These are phyloP conservation scores for Camptogramma bilineatum DNA, from an alignment of 2,888 invertebrate species.

Conservation along the genomic window DNA sequence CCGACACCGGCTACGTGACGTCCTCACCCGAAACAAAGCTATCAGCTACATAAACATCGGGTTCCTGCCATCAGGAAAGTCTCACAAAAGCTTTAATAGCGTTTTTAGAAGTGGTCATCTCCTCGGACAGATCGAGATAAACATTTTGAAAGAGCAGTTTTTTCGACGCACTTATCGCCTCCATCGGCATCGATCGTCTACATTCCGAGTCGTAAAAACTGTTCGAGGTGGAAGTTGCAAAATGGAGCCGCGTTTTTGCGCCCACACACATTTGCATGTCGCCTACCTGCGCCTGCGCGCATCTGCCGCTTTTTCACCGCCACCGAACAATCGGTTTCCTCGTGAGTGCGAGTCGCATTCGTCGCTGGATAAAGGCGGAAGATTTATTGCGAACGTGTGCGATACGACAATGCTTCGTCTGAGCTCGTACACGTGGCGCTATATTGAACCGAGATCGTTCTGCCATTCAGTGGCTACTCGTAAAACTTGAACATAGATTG, in stretches of 20 bases:
- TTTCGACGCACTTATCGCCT: constrained; percentile 15
- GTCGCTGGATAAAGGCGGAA: constrained; percentile 29
- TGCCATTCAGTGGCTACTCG: not conserved
- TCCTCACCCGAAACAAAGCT: not conserved
- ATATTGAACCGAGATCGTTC: not conserved
- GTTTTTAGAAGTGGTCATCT: not conserved
- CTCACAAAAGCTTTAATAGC: constrained; percentile 1
- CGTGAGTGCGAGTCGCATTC: constrained; percentile 37
- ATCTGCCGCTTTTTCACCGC: constrained; percentile 40
- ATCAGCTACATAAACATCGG: not conserved
- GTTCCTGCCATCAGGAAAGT: not conserved
- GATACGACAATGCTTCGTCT: constrained; percentile 28
- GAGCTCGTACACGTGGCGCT: not conserved
- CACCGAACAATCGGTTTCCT: constrained; percentile 37
- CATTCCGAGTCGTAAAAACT: constrained; percentile 24
- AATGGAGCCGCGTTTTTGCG: constrained; percentile 26
- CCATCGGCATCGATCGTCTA: constrained; percentile 19
- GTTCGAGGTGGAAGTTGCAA: constrained; percentile 20
- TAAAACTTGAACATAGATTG: not conserved
- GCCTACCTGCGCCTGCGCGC: constrained; percentile 42
- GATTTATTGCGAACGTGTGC: constrained; percentile 43
- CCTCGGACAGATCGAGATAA: constrained; percentile 12
- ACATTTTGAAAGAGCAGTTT: constrained; percentile 7
- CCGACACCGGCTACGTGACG: not conserved
- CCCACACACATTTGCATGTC: constrained; percentile 43